Conservation (phyloP, 2,113 vertebrate species). For the Cephalopterus ornatus region DNA sequence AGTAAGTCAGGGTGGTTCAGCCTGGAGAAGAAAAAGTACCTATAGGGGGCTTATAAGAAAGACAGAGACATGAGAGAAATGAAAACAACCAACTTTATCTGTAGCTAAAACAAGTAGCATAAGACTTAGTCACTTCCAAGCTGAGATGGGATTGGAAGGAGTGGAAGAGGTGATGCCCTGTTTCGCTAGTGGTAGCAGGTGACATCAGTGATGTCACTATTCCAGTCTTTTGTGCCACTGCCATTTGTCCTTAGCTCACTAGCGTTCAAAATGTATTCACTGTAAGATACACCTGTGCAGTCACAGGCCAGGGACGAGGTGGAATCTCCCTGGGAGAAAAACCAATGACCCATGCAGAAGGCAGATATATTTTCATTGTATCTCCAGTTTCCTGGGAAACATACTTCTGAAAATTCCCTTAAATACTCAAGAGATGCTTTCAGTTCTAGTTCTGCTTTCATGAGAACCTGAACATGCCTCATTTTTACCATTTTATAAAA, state of each 20-base stretch:
- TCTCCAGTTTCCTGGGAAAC: background rate
- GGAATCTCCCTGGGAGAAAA: constrained; percentile 1
- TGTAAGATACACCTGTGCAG: background rate
- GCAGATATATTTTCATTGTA: background rate
- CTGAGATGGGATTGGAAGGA: background rate
- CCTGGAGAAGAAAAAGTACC: background rate
- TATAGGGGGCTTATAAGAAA: background rate
- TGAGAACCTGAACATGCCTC: background rate
- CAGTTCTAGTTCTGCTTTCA: background rate
- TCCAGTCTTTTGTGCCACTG: background rate
- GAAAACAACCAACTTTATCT: background rate
- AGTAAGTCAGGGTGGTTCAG: background rate
- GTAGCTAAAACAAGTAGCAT: background rate
- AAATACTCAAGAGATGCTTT: background rate
- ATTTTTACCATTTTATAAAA: background rate
- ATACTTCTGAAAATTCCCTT: background rate
- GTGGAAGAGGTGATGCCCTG: background rate
- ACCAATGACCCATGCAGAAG: background rate
- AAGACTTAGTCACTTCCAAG: background rate
- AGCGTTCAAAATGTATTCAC: constrained; percentile 9
- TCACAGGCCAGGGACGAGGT: background rate
- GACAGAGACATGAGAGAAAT: background rate
- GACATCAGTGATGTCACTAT: background rate
- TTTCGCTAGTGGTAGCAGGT: background rate
- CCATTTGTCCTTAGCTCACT: background rate